Conservation (phyloP, 2,888 invertebrate species). For the Tetropium fuscum region DNA sequence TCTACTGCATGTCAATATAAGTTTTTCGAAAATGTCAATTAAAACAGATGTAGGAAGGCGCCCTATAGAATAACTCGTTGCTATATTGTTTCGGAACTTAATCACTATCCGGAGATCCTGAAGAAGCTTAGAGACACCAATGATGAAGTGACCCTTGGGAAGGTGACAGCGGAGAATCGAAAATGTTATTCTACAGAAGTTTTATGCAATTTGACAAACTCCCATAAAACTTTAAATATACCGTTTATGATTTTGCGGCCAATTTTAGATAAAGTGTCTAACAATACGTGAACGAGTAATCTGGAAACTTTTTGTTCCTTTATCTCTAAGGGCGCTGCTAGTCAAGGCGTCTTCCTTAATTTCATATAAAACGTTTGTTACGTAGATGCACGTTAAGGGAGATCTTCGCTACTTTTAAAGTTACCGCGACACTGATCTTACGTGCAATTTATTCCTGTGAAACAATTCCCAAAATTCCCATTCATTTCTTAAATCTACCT, state of each 20-base stretch:
- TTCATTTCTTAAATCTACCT: conserved; percentile 1
- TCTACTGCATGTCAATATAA: no score
- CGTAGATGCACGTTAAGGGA: conserved; percentile 3
- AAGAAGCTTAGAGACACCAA: conserved; percentile 38
- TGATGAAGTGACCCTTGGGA: conserved; percentile 49
- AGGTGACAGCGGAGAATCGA: conserved; percentile 43
- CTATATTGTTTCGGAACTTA: conserved; percentile 32
- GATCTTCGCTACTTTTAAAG: conserved; percentile 2
- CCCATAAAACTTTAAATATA: conserved; percentile 50
- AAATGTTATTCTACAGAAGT: conserved; percentile 48
- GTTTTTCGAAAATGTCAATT: no score
- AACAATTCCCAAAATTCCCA: conserved; percentile 3
- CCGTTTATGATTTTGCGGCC: conserved; percentile 47
- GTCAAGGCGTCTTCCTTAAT: conserved; percentile 14
- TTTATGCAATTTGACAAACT: conserved; percentile 49
- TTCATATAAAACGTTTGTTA: conserved; percentile 23
- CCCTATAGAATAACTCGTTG: conserved; percentile 23
- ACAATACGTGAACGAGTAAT: conserved; percentile 34
- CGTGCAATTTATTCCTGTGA: conserved; percentile 7
- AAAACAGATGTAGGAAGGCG: not conserved
- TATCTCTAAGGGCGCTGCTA: conserved; percentile 12
- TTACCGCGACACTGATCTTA: conserved; percentile 5
- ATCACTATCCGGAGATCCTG: conserved; percentile 37
- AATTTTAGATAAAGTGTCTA: conserved; percentile 44
- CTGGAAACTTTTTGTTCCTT: conserved; percentile 26